Evolutionary conservation across 1,140 invertebrate species (phyloP), one percentile per base, ranked within the genome.

Genomic region (Tetramorium alpestre): DNA sequence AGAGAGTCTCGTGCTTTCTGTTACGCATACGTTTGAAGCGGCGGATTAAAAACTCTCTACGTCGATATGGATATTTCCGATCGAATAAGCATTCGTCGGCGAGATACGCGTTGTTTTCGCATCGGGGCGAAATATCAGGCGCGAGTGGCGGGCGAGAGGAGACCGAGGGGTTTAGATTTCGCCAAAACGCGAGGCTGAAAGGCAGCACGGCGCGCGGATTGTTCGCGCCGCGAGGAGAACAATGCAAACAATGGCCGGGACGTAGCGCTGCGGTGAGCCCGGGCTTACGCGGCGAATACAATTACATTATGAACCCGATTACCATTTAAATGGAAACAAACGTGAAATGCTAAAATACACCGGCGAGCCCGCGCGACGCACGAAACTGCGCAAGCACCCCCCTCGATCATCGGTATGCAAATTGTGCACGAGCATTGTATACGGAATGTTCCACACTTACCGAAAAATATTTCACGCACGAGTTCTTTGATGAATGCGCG

Each of bases 321-420:
- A 95, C 95, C 95, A 95, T 95, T 95, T 95, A 95, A 95, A 95
- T 95, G 94, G 94, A 95, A 95, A 95, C 94, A 95, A 95, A 95
- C 94, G 94, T 94, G 94, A 95, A 95, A 95, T 94, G 94, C 94
- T 95, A 94, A 95, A 95, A 95, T 95, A 94, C 93, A 93, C 91
- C 87, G 86, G 88, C 88, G 70, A 76, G 88, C 28, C 47, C 81
- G 73, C 58, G 56, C 28, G 11, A 56, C 87, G 70, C 76, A 88
- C 88, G 88, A 89, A 89, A 89, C 85, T 73, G 87, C 88, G 89
- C 86, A 64, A 88, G 64, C 81, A n/a, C 62, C 10, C 10, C 88
- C 78, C 87, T 92, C 85, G 91, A 91, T 92, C 91, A 92, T 92
- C 91, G 87, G 88, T 91, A 92, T 92, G 91, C 91, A 92, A 92